Evolutionary conservation across 2,888 invertebrate genomes (phyloP), one percentile per base, ranked within the genome.

Genomic region (Platynereis dumerilii): DNA sequence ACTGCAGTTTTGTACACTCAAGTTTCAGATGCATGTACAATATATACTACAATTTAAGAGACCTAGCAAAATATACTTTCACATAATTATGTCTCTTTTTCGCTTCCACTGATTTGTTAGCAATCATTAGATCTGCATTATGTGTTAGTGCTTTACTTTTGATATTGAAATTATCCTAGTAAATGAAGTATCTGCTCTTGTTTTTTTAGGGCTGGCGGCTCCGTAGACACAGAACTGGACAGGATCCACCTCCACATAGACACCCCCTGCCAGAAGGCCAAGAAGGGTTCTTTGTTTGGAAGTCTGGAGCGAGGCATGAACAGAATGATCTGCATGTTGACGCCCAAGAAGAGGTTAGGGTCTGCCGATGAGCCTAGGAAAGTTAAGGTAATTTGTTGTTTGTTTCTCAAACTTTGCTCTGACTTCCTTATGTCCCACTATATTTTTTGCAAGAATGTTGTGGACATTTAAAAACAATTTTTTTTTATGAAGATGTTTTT

Each of bases 231-330:
- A 45, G 78, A 79, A 39, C 70, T 83, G 22, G 78, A 81, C 71
- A 75, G 75, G 44, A 74, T 76, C 24, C 78, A 80, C 64, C 58
- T 68, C 2, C 60, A 67, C 15, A 69, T 75, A 29, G 75, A 76
- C 27, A 77, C 78, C 0, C 80, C 81, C 2, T 62, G 65, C 20
- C 66, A 69, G 28, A 88, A 88, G 75, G 76, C 74, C 1, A 77
- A 72, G 61, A 88, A 88, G 76, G 77, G 74, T 0, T 76, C 80
- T 0, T 86, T 91, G 65, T 87, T 90, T 78, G 90, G 90, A 45
- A 89, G 89, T 75, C 86, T 92, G 64, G 92, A 92, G 81, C 86
- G 90, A 65, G 89, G 90, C 42, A 83, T 91, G 66, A 88, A 90
- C 75, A 86, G 86, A 66, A 88, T 92, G 71, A 87, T 89, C 71